Percentiles rank a stretch among this genome's conserved stretches.
Conservation (phyloP, 35 echinoderm and acorn worm genomes). For the Lytechinus pictus region DNA sequence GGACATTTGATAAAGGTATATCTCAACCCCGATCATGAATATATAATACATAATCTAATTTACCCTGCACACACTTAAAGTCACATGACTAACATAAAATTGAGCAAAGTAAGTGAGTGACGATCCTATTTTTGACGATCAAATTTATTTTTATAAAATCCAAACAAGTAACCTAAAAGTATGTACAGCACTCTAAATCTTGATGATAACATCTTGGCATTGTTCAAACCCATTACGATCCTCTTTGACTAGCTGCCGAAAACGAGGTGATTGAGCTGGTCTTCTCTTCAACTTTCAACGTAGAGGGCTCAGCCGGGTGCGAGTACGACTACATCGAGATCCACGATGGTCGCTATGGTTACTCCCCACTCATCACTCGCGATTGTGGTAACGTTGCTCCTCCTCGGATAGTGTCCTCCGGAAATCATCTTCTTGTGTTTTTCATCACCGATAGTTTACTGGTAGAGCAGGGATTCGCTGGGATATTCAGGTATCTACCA, state of each 20-base stretch:
- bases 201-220: too few relatives aligned
- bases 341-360: constrained; percentile 75
- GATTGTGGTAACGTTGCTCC: constrained; percentile 61
- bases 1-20: too few relatives aligned
- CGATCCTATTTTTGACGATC: too few relatives aligned
- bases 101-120: too few relatives aligned
- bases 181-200: too few relatives aligned
- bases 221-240: too few relatives aligned
- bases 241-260: constrained; percentile 54
- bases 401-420: constrained; percentile 46
- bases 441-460: constrained; percentile 67
- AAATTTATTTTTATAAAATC: too few relatives aligned
- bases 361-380: constrained; percentile 62
- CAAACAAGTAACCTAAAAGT: too few relatives aligned
- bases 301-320: constrained; percentile 64
- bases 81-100: too few relatives aligned
- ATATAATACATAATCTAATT: too few relatives aligned
- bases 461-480: constrained; percentile 62
- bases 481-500: constrained; percentile 67
- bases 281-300: constrained; percentile 52
- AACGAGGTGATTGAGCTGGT: constrained; percentile 74
- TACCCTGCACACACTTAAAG: too few relatives aligned
- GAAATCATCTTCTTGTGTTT: constrained; percentile 65
- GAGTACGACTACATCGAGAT: constrained; percentile 76
- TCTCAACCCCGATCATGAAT: too few relatives aligned